Conservation (phyloP, 2,797 vertebrate species). For the Pantherophis alleghaniensis region DNA sequence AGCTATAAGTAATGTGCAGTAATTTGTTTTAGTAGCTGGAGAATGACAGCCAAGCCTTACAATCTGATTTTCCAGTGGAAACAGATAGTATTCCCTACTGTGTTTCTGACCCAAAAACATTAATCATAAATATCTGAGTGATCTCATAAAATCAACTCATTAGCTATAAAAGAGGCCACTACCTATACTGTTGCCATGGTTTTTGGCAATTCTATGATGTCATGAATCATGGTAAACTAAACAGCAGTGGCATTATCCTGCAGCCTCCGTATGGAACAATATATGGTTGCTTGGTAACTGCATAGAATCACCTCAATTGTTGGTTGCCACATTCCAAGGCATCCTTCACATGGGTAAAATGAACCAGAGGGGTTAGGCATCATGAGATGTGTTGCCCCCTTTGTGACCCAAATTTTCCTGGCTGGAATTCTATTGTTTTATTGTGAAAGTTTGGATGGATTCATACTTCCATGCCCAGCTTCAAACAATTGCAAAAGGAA, state of each 20-base stretch:
- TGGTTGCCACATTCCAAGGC: background rate
- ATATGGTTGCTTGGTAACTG: slow-evolving; percentile 21
- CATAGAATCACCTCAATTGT: background rate
- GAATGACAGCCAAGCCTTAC: background rate
- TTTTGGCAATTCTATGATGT: background rate
- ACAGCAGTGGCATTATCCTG: background rate
- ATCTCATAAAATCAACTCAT: background rate
- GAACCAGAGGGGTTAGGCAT: background rate
- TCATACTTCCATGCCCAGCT: background rate
- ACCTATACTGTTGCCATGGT: background rate
- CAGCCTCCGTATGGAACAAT: background rate
- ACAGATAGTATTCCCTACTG: background rate
- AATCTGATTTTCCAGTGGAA: background rate
- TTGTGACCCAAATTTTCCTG: background rate
- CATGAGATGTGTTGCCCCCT: background rate
- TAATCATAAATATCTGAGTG: too few species aligned
- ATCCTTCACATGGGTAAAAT: background rate
- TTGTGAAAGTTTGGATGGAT: rapidly evolving
- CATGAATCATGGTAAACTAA: background rate
- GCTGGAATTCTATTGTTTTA: background rate
- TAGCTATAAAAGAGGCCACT: background rate
- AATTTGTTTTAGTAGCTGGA: background rate
- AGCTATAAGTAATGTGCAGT: background rate
- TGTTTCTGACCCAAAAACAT: background rate
- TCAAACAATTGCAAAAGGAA: background rate